Conservation (phyloP, 1,140 invertebrate genomes). For the Hypothenemus hampei region DNA sequence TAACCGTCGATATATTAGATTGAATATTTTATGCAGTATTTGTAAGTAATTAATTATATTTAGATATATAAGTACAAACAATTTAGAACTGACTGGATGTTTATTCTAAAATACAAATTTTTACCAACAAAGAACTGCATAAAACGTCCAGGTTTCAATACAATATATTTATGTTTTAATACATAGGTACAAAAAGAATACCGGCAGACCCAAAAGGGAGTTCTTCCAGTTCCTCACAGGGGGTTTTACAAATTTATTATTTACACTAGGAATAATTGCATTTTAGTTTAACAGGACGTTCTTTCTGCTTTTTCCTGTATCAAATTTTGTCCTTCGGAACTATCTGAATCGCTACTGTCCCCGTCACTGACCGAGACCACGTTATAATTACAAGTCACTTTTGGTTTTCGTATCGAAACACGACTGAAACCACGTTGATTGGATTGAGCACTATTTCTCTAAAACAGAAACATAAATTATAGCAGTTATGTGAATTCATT, state of each 20-base stretch:
- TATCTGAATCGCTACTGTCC: slow-evolving; percentile 43
- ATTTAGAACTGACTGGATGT: no score
- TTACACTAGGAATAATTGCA: slow-evolving; percentile 20
- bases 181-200: slow-evolving; percentile 28
- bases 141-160: slow-evolving; percentile 15
- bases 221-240: slow-evolving; percentile 14
- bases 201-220: slow-evolving; percentile 37
- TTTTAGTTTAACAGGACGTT: slow-evolving; percentile 38
- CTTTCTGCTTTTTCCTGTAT: slow-evolving; percentile 38
- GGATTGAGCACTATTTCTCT: slow-evolving; percentile 41
- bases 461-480: slow-evolving; percentile 26
- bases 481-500: no score
- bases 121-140: slow-evolving; percentile 7
- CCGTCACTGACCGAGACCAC: slow-evolving; percentile 44
- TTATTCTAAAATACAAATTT: not conserved
- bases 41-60: no score
- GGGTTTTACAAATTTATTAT: slow-evolving; percentile 32
- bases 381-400: slow-evolving; percentile 46
- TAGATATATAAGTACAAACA: not conserved
- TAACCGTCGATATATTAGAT: not conserved
- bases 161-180: slow-evolving; percentile 21
- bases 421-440: slow-evolving; percentile 40
- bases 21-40: not conserved
- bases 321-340: slow-evolving; percentile 39
- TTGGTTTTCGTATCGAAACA: slow-evolving; percentile 46